phyloP scores from a whole-genome alignment of 2,113 vertebrate genomes.

The Oncorhynchus kisutch region DNA sequence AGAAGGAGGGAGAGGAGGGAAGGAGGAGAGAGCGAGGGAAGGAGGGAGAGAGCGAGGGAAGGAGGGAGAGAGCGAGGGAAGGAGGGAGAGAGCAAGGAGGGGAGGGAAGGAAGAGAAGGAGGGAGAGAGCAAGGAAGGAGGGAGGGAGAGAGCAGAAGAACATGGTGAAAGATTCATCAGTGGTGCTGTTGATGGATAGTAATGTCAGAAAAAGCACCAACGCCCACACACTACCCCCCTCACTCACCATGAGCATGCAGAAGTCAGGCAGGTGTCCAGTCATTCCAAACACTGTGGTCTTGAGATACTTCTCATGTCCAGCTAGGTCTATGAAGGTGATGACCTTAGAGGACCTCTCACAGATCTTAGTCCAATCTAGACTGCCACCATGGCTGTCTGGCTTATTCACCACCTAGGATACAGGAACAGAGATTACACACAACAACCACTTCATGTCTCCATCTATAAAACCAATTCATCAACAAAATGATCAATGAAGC shows the following conservation, averaged over 20 bases:
- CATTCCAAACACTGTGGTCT: slow-evolving; percentile 98
- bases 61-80: rapidly evolving
- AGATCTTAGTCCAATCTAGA: slow-evolving; percentile 98
- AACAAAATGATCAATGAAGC: no score
- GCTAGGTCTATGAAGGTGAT: slow-evolving; percentile 98
- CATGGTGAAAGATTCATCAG: neutral
- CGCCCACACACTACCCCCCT: neutral
- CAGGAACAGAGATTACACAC: no score
- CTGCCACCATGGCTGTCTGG: slow-evolving; percentile 95
- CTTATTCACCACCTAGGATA: slow-evolving; percentile 88
- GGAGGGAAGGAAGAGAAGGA: neutral
- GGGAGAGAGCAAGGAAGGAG: neutral
- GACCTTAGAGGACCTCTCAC: slow-evolving; percentile 96
- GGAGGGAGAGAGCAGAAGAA: neutral
- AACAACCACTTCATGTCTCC: no score
- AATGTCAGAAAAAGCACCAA: neutral
- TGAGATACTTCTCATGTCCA: slow-evolving; percentile 97
- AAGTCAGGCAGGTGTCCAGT: slow-evolving; percentile 96
- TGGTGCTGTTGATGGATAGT: neutral
- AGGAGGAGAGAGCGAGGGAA: no score
- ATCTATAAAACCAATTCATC: no score
- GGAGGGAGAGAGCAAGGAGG: no score
- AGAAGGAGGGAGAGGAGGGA: no score
- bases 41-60: no score
- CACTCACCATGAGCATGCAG: slow-evolving; percentile 98